A percentile compares a stretch with the other conserved stretches of the same genome.
These are phyloP conservation scores for Coreoperca whiteheadi DNA, from an alignment of 2,113 vertebrate genomes.

Conservation along the genomic window DNA sequence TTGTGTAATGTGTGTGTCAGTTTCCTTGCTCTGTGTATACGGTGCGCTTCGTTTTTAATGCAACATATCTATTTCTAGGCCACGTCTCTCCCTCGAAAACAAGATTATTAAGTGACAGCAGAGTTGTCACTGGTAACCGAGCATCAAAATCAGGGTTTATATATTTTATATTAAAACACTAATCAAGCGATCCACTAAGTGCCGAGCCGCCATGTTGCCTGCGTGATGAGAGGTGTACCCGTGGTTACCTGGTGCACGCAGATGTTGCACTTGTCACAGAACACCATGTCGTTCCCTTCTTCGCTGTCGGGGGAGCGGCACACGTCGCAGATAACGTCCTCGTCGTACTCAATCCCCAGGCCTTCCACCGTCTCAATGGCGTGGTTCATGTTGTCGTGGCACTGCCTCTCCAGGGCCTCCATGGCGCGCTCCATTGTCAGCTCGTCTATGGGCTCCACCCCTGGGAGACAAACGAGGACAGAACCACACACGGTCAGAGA, in stretches of 20 bases:
- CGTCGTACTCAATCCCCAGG: slow-evolving; percentile 97
- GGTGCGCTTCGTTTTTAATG: too few relatives aligned
- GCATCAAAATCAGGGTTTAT: background rate
- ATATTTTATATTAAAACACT: background rate
- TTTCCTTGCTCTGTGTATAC: too few relatives aligned
- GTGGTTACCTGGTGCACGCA: slow-evolving; percentile 94
- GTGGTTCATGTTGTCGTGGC: slow-evolving; percentile 97
- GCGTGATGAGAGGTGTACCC: background rate
- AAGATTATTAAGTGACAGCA: too few relatives aligned
- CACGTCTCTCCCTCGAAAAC: too few relatives aligned
- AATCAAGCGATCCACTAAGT: background rate
- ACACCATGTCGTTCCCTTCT: slow-evolving; percentile 99
- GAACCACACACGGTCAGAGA: slow-evolving; percentile 7
- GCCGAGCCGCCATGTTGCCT: background rate
- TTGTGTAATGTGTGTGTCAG: too few relatives aligned
- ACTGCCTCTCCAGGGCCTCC: slow-evolving; percentile 94
- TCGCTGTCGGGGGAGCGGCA: slow-evolving; percentile 98
- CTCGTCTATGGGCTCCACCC: slow-evolving; percentile 90
- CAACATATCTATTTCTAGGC: too few relatives aligned
- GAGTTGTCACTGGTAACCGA: background rate
- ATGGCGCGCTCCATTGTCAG: slow-evolving; percentile 94
- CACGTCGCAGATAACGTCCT: slow-evolving; percentile 98
- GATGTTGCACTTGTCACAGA: slow-evolving; percentile 99
- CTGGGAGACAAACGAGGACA: slow-evolving; percentile 70
- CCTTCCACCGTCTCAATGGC: slow-evolving; percentile 98